A percentile compares a stretch with the other conserved stretches of the same genome.
Conservation (phyloP, 2,888 invertebrate genomes). For the Chalcis sispes region DNA sequence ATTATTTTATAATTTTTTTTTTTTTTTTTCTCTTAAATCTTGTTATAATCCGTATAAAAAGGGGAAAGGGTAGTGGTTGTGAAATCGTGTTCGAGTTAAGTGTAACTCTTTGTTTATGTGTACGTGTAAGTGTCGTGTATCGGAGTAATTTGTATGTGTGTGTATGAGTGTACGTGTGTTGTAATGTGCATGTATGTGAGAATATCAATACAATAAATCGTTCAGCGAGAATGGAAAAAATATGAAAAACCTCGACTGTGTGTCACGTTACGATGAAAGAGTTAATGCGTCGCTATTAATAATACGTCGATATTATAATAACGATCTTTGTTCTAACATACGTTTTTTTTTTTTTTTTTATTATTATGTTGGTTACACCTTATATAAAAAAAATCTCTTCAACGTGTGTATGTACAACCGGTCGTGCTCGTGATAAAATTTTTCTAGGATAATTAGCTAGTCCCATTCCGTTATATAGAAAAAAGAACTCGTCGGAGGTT, state of each 20-base stretch:
- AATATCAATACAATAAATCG: too few species aligned
- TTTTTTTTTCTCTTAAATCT: neutral
- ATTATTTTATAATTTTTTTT: conserved; percentile 19
- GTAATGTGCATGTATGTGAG: too few species aligned
- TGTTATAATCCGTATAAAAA: conserved; percentile 56
- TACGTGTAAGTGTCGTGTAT: conserved; percentile 20
- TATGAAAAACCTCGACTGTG: conserved; percentile 52
- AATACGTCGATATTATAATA: conserved; percentile 7
- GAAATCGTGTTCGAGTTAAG: conserved; percentile 34
- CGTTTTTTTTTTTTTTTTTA: conserved; percentile 28
- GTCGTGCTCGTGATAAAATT: conserved; percentile 53
- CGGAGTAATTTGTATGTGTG: conserved; percentile 8
- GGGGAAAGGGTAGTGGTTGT: conserved; percentile 18
- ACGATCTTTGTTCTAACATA: conserved; percentile 39
- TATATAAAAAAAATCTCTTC: conserved; percentile 48
- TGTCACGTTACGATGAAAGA: conserved; percentile 45
- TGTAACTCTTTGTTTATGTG: conserved; percentile 25
- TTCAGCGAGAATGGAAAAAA: conserved; percentile 51
- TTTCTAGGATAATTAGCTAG: conserved; percentile 41
- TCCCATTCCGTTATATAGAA: conserved; percentile 47
- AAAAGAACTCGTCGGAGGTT: conserved; percentile 53
- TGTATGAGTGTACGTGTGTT: conserved; percentile 23
- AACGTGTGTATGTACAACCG: conserved; percentile 53
- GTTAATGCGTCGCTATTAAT: conserved; percentile 21
- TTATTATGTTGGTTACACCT: too few species aligned